A percentile compares a stretch with the other conserved stretches of the same genome.
These are phyloP conservation scores for Antedon bifida DNA, from an alignment of 35 echinoderm and acorn worm species.

Conservation along the genomic window DNA sequence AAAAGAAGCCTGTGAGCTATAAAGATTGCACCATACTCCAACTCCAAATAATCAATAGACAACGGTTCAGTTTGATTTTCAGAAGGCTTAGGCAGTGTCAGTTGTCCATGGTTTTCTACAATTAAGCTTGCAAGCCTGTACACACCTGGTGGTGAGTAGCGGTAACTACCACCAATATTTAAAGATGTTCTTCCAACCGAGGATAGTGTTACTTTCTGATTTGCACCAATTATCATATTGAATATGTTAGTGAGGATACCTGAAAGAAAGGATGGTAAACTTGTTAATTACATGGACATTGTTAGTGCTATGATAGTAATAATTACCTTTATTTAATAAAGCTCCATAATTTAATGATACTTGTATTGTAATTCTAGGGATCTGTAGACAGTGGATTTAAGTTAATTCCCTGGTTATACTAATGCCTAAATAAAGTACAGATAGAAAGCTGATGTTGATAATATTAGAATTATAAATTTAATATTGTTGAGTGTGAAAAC, in stretches of 20 bases:
- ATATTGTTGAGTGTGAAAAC: no score
- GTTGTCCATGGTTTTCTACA: constrained; percentile 34
- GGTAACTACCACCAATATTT: constrained; percentile 46
- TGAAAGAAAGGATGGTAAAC: neutral
- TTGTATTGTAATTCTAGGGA: no score
- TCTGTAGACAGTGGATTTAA: no score
- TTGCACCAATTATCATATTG: constrained; percentile 43
- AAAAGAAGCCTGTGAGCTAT: constrained; percentile 17
- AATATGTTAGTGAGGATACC: constrained; percentile 50
- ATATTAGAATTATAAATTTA: no score
- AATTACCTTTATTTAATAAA: no score
- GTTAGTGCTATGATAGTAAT: no score
- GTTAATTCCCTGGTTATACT: no score
- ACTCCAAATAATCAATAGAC: constrained; percentile 48
- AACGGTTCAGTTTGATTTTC: neutral
- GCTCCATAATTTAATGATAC: no score
- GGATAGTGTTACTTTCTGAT: constrained; percentile 47
- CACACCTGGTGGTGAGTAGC: constrained; percentile 39
- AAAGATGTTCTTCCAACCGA: constrained; percentile 47
- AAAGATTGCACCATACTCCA: constrained; percentile 47
- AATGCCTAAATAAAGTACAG: no score
- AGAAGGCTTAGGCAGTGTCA: constrained; percentile 17
- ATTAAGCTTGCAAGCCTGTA: constrained; percentile 50
- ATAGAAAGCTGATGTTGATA: no score
- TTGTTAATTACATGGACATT: no score